Evolutionary conservation across 2,113 vertebrate species (phyloP), one percentile per base, ranked within the genome.

Genomic region (Epinephelus moara): DNA sequence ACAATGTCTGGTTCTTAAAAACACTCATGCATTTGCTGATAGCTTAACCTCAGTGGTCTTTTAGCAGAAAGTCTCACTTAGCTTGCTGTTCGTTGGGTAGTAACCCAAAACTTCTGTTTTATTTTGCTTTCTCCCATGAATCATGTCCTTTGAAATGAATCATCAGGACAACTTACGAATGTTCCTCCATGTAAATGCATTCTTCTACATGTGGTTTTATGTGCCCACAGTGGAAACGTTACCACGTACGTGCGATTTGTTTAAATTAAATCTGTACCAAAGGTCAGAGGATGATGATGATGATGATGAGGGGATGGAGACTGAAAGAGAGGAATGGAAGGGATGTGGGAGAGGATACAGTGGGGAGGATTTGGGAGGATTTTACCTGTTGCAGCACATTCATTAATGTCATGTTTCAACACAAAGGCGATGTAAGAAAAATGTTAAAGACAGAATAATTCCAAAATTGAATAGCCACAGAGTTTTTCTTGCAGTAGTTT

Each of bases 101-200:
- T 61, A 88, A 89, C 85, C 55, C 50, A 78, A 88, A 67, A 80
- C 27, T 6, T 75, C 66, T 75, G 78, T 83, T 91, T 69, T 49
- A 74, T 87, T 87, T 85, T 21, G 18, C 55, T 75, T 78, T 33
- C 33, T 73, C 60, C 73, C 70, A 79, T 69, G 79, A 90, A 85
- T 85, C 79, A 76, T 25, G 21, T 80, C 64, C 64, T 70, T 50
- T n/a, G 52, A 81, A 78, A 81, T 85, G 80, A 89, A 40, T 91
- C 88, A 90, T 71, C 78, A 37, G 52, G 30, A 21, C 21, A 50
- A 73, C 47, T 72, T 74, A 70, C 17, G 19, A 62, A 74, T 62
- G 76, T 42, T 86, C 37, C 73, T 61, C 64, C 74, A 40, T 77
- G 80, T 68, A 72, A 81, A 79, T 23, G 70, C 77, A 81, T 86